phyloP scores from a whole-genome alignment of 2,113 vertebrate species.

The Paramisgurnus dabryanus region DNA sequence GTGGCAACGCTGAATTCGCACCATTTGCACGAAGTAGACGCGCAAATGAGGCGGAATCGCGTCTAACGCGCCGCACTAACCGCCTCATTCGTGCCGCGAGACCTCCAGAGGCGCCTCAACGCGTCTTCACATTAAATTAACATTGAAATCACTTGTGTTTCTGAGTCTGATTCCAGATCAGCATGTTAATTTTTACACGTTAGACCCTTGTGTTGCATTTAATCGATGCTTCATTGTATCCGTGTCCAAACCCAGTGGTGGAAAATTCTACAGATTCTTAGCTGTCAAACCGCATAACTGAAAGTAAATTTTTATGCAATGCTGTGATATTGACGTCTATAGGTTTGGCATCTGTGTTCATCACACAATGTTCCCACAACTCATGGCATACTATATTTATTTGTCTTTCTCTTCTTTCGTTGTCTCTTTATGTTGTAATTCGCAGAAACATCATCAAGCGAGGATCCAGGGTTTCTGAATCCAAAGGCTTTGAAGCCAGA shows the following conservation, averaged over 20 bases:
- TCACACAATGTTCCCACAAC: background rate
- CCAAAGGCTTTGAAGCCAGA: conserved; percentile 56
- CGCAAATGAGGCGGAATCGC: too few species aligned
- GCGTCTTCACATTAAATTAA: too few species aligned
- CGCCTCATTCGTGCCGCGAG: background rate
- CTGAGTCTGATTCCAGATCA: conserved; percentile 41
- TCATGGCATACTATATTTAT: background rate
- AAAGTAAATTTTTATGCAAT: background rate
- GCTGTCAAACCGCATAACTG: background rate
- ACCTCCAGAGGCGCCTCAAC: too few species aligned
- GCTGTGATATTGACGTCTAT: background rate
- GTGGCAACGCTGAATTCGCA: too few species aligned
- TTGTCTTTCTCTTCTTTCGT: conserved; percentile 37
- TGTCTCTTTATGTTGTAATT: conserved; percentile 36
- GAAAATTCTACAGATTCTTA: background rate
- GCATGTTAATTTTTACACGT: conserved; percentile 43
- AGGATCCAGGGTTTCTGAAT: conserved; percentile 56
- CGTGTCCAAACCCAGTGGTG: background rate
- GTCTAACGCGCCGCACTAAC: too few species aligned
- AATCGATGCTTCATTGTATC: background rate
- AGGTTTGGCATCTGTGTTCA: background rate
- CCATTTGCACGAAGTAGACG: too few species aligned
- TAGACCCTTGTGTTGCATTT: background rate
- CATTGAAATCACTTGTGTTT: too few species aligned
- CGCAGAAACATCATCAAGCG: conserved; percentile 50